A percentile compares a stretch with the other conserved stretches of the same genome.
phyloP scores from a whole-genome alignment of 2,888 invertebrate genomes.

The Aquatica leii region DNA sequence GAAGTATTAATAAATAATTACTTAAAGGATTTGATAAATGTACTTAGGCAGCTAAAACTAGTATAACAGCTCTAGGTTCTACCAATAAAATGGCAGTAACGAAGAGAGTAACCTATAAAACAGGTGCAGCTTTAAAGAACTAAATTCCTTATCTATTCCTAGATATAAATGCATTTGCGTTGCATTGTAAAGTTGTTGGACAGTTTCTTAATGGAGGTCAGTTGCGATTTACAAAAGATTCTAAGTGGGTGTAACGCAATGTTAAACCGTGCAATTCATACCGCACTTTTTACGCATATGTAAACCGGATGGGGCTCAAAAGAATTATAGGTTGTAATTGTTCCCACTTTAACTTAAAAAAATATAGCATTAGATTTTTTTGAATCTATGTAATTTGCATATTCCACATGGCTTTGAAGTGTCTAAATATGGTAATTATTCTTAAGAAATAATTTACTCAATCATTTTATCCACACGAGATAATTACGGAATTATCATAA shows the following conservation, averaged over 20 bases:
- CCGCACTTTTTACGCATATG: slow-evolving; percentile 9
- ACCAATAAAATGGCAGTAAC: slow-evolving; percentile 26
- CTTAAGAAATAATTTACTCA: slow-evolving; percentile 4
- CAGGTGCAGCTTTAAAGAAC: slow-evolving; percentile 42
- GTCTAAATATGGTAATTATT: slow-evolving; percentile 1
- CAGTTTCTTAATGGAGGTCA: slow-evolving; percentile 27
- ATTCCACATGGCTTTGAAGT: background rate
- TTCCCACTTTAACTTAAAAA: too few species aligned
- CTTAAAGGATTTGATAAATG: slow-evolving; percentile 23
- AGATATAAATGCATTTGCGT: slow-evolving; percentile 39
- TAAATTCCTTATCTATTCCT: slow-evolving; percentile 40
- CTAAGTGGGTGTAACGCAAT: slow-evolving; percentile 13
- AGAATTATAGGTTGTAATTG: too few species aligned
- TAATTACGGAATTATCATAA: slow-evolving; percentile 4
- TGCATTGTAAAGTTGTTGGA: slow-evolving; percentile 32
- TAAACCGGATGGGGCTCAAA: background rate
- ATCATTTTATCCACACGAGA: background rate
- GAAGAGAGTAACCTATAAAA: slow-evolving; percentile 33
- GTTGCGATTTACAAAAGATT: slow-evolving; percentile 10
- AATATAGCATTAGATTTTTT: too few species aligned
- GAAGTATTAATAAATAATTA: slow-evolving; percentile 20
- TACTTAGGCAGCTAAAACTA: slow-evolving; percentile 17
- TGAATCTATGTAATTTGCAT: background rate
- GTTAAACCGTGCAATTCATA: slow-evolving; percentile 5
- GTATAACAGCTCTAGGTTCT: slow-evolving; percentile 27